Evolutionary conservation across 2,113 vertebrate species (phyloP), one percentile per base, ranked within the genome.

Genomic region (Pangasianodon hypophthalmus): DNA sequence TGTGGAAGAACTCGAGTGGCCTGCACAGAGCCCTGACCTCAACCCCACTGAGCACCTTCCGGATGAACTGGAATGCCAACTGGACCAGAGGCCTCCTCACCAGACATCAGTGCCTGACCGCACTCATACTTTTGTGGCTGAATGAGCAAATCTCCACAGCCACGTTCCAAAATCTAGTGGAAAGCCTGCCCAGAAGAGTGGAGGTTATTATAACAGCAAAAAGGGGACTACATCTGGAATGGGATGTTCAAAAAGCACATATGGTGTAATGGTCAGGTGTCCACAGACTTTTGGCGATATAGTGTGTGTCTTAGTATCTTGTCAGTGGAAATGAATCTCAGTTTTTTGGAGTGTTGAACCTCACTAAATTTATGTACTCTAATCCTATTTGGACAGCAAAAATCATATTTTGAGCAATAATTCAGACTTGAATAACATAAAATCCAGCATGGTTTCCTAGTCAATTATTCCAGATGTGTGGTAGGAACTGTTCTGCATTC

Each of bases 401-500:
- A 71, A 6, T 44, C 71, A 9, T 24, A 75, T 75, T 75, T 79
- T 18, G 50, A 54, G 14, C 79, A 81, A 16, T 29, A 13, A 50
- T 50, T 80, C 77, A 2, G 46, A 80, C 29, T 3, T 50, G 46
- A 50, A 48, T 50, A 29, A 29, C 26, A 52, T 16, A 81, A 81
- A 6, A 54, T 73, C 32, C 32, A 41, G 32, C 50, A 56, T 41
- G 32, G 50, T 4, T 73, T 54, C 18, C 9, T 75, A 14, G 19
- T 73, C 19, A 73, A 14, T 37, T 54, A 37, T 62, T 80, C 75
- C 41, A 46, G 85, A 54, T 75, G 54, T 90, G 87, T 8, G 87
- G 91, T 90, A 81, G 88, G 86, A 77, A 82, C 88, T 58, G 87
- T 91, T 89, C 86, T 90, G 92, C 93, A 91, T 94, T 93, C 93